Conservation (phyloP, 2,888 invertebrate species). For the Drosophila algonquin region DNA sequence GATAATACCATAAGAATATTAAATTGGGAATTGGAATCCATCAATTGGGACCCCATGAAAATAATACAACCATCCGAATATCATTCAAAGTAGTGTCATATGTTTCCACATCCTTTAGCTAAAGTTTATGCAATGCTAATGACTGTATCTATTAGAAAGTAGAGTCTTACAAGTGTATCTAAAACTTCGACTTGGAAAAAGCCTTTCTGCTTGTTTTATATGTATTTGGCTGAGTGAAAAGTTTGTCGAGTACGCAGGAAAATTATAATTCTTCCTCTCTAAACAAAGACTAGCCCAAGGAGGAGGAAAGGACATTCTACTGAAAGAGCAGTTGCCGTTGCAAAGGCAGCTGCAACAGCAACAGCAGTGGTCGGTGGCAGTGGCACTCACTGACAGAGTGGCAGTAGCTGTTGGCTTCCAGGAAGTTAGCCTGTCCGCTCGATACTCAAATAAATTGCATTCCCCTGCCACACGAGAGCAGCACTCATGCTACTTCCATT, state of each 20-base stretch:
- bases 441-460: conserved; percentile 27
- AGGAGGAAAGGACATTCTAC: conserved; percentile 28
- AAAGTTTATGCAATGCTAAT: too few relatives aligned
- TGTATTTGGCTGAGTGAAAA: conserved; percentile 28
- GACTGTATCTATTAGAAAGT: not conserved
- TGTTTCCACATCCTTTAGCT: not conserved
- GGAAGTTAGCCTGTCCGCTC: conserved; percentile 25
- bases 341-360: conserved; percentile 26
- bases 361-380: not conserved
- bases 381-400: conserved; percentile 26
- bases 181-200: not conserved
- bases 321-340: not conserved
- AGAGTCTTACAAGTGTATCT: not conserved
- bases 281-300: conserved; percentile 49
- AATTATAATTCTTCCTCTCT: conserved; percentile 66
- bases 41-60: too few relatives aligned
- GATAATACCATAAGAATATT: too few relatives aligned
- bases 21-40: too few relatives aligned
- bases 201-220: not conserved
- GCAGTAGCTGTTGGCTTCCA: conserved; percentile 35
- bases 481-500: not conserved
- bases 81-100: not conserved
- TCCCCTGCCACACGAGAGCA: not conserved
- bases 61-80: too few relatives aligned
- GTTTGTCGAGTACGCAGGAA: conserved; percentile 57